These are phyloP conservation scores for Nyctalus aviator DNA, from an alignment of 2,797 vertebrate species.

Conservation along the genomic window DNA sequence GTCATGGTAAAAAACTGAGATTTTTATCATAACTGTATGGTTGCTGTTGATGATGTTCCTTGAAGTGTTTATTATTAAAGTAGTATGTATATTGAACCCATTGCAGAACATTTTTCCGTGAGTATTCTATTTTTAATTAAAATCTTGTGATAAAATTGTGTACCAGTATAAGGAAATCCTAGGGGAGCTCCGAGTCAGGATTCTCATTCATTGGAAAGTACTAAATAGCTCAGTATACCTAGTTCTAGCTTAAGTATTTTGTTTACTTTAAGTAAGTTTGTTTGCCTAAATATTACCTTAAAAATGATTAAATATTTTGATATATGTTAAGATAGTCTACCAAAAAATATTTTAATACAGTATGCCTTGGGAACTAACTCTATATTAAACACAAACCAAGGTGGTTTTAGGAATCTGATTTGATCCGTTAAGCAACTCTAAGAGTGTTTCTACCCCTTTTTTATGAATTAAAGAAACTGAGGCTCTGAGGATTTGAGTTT, in stretches of 20 bases:
- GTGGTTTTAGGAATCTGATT: constrained; percentile 44
- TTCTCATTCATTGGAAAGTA: constrained; percentile 11
- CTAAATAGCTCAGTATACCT: constrained; percentile 39
- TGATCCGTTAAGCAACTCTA: not conserved
- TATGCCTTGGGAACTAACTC: constrained; percentile 28
- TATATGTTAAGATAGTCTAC: constrained; percentile 24
- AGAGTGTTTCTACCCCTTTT: not conserved
- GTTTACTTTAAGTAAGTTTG: not conserved
- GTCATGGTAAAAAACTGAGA: constrained; percentile 51
- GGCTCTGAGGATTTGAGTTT: constrained; percentile 19
- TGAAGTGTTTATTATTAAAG: constrained; percentile 57
- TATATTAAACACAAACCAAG: constrained; percentile 33
- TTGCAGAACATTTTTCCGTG: constrained; percentile 37
- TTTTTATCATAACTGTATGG: constrained; percentile 46
- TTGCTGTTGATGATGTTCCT: constrained; percentile 59
- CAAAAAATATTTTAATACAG: constrained; percentile 46
- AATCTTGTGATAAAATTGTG: constrained; percentile 36
- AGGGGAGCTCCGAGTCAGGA: not conserved
- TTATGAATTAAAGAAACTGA: constrained; percentile 55
- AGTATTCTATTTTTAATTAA: constrained; percentile 51
- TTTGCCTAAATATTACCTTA: constrained; percentile 32
- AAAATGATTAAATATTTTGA: not conserved
- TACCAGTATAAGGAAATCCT: not conserved
- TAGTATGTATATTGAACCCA: constrained; percentile 34
- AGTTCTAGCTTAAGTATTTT: constrained; percentile 40